Base-by-base conservation (phyloP, 2,797 vertebrate genomes). In the Pagetopsis macropterus region DNA sequence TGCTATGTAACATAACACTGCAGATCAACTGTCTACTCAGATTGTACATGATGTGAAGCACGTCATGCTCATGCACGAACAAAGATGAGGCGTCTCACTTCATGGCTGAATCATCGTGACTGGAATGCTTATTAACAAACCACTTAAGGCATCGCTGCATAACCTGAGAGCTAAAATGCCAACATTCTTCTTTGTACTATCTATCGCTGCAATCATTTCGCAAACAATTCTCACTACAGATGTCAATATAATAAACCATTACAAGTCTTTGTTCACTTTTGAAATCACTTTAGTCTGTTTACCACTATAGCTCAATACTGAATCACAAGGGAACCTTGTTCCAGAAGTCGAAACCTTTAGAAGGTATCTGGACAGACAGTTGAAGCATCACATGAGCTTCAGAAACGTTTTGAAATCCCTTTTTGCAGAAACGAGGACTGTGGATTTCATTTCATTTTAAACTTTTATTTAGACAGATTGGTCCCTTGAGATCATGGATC, bases 41-140 rank as follows among this genome's bases (percentile, higher is more conserved):
- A 61, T 56, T 66, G 31, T 14, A 56, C 65, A 65, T 67, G 64
- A 71, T 37, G 17, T 55, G 5, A 40, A 70, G 59, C 3, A 54
- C 49, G 48, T 46, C 3, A 7, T 12, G 23, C 8, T 5, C 37
- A 27, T n/a, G 61, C 46, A 9, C 46, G 51, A 64, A 70, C 68
- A 65, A 75, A 67, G 21, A 66, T 33, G 19, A 63, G 19, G 3
- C 4, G 14, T 77, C 3, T 57, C 4, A 1, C 6, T 66, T 43
- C 15, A 67, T 65, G 19, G 15, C 11, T 48, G 17, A 46, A 46
- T 23, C 23, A 10, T 6, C 66, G 43, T 37, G 31, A 59, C 27
- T 58, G 59, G 16, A 73, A 70, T 67, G 17, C 11, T 13, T 46
- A 48, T 54, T 1, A 50, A 46, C 27, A 41, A 55, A 40, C 17